Percentiles rank a stretch among this genome's conserved stretches.
Conservation (phyloP, 2,113 vertebrate genomes). For the Plecturocebus donacophilus region DNA sequence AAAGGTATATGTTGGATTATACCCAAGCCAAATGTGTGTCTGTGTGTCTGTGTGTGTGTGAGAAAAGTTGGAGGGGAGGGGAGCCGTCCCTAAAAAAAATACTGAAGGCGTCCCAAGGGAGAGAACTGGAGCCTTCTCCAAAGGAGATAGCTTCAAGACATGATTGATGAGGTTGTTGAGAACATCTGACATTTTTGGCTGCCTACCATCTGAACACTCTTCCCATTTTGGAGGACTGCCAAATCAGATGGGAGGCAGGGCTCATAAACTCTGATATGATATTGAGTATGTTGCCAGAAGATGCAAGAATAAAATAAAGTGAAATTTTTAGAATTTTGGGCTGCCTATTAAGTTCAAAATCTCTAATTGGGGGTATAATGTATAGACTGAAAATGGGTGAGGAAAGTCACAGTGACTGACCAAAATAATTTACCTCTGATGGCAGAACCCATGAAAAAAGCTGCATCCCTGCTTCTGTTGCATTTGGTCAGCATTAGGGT, state of each 20-base stretch:
- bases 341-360: slow-evolving; percentile 35
- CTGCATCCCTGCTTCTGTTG: not conserved
- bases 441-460: not conserved
- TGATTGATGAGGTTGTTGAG: slow-evolving; percentile 8
- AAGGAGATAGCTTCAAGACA: slow-evolving; percentile 5
- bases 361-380: not conserved
- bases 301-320: slow-evolving; percentile 45
- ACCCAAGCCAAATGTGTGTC: not conserved
- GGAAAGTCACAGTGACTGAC: slow-evolving; percentile 36
- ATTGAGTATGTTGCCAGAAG: slow-evolving; percentile 27
- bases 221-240: slow-evolving; percentile 46
- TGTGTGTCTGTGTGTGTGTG: not conserved
- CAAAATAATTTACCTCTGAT: slow-evolving; percentile 26
- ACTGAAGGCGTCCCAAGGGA: not conserved
- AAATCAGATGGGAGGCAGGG: slow-evolving; percentile 26
- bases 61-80: not conserved
- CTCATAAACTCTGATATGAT: slow-evolving; percentile 24
- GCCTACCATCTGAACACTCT: slow-evolving; percentile 7
- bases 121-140: not conserved
- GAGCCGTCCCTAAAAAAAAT: not conserved
- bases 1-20: no score
- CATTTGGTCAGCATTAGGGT: not conserved
- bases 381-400: not conserved
- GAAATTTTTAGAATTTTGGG: slow-evolving; percentile 17
- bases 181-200: slow-evolving; percentile 48